Percentiles rank a stretch among this genome's conserved stretches.
Evolutionary conservation across 2,888 invertebrate species (phyloP).

Genomic region (Heliconius hortense): DNA sequence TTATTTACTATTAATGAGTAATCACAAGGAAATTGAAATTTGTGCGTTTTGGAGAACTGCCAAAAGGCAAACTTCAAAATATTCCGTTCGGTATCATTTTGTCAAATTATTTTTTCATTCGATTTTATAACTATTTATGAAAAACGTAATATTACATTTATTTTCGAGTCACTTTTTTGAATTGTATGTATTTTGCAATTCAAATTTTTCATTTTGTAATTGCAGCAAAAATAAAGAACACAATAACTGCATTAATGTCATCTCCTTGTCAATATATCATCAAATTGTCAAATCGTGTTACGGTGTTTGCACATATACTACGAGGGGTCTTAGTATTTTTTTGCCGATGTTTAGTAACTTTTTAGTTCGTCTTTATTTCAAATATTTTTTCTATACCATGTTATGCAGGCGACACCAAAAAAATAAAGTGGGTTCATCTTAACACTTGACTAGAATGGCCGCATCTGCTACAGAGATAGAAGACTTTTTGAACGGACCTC

Average conservation of each 20-base stretch:
- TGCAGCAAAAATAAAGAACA: background rate
- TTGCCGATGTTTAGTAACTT: constrained; percentile 67
- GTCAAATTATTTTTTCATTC: background rate
- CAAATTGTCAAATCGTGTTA: constrained; percentile 46
- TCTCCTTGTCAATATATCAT: constrained; percentile 29
- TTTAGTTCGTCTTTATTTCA: constrained; percentile 50
- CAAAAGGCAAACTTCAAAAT: too few relatives aligned
- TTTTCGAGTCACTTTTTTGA: background rate
- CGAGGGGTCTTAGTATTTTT: constrained; percentile 53
- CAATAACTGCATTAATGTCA: constrained; percentile 17
- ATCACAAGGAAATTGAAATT: too few relatives aligned
- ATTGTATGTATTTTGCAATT: background rate
- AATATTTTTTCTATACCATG: constrained; percentile 65
- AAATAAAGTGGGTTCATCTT: constrained; percentile 64
- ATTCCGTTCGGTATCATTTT: background rate
- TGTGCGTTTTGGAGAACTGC: too few relatives aligned
- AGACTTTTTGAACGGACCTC: constrained; percentile 91
- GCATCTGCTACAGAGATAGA: constrained; percentile 89
- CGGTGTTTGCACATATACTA: constrained; percentile 48
- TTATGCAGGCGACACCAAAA: constrained; percentile 57
- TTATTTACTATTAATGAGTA: too few relatives aligned
- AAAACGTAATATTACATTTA: background rate
- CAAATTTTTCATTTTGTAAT: background rate
- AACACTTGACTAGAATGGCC: constrained; percentile 78
- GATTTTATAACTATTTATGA: background rate